These are phyloP conservation scores for Chrysolina americana DNA, from an alignment of 2,888 invertebrate species.

Conservation along the genomic window DNA sequence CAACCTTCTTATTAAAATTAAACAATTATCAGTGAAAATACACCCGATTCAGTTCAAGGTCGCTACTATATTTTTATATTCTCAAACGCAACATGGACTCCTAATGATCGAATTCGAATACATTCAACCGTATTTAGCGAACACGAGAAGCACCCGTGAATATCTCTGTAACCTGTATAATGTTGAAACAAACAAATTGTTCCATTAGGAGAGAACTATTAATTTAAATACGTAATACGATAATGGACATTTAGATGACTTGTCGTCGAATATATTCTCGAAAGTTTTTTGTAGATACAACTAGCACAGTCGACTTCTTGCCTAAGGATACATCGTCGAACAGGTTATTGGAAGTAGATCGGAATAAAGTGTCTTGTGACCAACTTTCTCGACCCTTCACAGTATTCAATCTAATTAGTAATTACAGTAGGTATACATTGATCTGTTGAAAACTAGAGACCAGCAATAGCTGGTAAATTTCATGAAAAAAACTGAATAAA, in stretches of 20 bases:
- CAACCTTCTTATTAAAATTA: neutral
- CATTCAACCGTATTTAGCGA: too few relatives aligned
- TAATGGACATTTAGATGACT: slow-evolving; percentile 6
- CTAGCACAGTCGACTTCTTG: neutral
- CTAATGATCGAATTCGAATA: too few relatives aligned
- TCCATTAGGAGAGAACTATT: slow-evolving; percentile 10
- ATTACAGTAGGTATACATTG: neutral
- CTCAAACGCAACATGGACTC: neutral
- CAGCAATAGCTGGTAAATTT: too few relatives aligned
- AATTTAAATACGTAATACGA: slow-evolving; percentile 14
- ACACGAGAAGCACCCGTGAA: neutral
- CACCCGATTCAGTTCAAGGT: slow-evolving; percentile 1
- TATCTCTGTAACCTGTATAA: neutral
- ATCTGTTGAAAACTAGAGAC: neutral
- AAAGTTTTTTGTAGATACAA: neutral
- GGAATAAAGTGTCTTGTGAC: neutral
- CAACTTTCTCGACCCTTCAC: slow-evolving; percentile 10
- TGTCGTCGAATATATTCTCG: neutral
- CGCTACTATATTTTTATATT: neutral
- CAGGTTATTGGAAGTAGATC: slow-evolving; percentile 1
- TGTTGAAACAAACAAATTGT: slow-evolving; percentile 20
- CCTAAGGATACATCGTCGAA: slow-evolving; percentile 5
- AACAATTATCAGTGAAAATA: neutral
- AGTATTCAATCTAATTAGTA: neutral
- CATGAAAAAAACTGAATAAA: too few relatives aligned